A percentile compares a stretch with the other conserved stretches of the same genome.
Conservation (phyloP, 2,888 invertebrate genomes). For the Clivina fossor region DNA sequence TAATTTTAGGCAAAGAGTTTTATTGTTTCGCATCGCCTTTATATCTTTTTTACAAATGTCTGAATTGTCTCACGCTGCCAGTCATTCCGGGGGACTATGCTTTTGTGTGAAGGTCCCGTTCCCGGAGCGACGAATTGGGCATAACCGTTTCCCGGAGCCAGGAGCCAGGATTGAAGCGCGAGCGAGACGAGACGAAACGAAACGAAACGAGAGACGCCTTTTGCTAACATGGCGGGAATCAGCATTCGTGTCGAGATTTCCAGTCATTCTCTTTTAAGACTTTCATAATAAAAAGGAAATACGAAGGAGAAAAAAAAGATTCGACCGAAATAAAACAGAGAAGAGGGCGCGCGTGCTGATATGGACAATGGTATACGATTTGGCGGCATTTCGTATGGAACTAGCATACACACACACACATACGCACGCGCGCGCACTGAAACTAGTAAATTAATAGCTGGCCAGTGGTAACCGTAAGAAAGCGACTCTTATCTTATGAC, state of each 20-base stretch:
- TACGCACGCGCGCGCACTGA: conserved; percentile 17
- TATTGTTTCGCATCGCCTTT: conserved; percentile 51
- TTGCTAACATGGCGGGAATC: conserved; percentile 25
- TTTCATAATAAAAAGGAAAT: conserved; percentile 39
- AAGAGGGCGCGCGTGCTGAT: conserved; percentile 25
- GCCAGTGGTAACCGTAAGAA: conserved; percentile 2
- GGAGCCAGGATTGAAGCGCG: neutral
- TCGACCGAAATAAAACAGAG: conserved; percentile 30
- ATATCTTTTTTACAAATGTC: conserved; percentile 49
- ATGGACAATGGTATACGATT: conserved; percentile 22
- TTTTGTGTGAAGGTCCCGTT: conserved; percentile 21
- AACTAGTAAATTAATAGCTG: conserved; percentile 34
- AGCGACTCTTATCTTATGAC: conserved; percentile 22
- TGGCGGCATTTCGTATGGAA: neutral
- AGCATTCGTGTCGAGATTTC: conserved; percentile 33
- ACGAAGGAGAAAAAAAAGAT: conserved; percentile 28
- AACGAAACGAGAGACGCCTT: conserved; percentile 15
- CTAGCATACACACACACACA: neutral
- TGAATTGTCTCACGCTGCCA: conserved; percentile 48
- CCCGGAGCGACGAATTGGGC: conserved; percentile 9
- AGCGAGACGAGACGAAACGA: conserved; percentile 14
- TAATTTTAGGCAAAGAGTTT: conserved; percentile 51
- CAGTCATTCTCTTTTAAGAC: conserved; percentile 41
- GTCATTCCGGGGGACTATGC: no score
- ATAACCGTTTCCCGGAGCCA: conserved; percentile 1